A percentile compares a stretch with the other conserved stretches of the same genome.
These are phyloP conservation scores for Calcarius ornatus DNA, from an alignment of 2,113 vertebrate genomes.

Conservation along the genomic window DNA sequence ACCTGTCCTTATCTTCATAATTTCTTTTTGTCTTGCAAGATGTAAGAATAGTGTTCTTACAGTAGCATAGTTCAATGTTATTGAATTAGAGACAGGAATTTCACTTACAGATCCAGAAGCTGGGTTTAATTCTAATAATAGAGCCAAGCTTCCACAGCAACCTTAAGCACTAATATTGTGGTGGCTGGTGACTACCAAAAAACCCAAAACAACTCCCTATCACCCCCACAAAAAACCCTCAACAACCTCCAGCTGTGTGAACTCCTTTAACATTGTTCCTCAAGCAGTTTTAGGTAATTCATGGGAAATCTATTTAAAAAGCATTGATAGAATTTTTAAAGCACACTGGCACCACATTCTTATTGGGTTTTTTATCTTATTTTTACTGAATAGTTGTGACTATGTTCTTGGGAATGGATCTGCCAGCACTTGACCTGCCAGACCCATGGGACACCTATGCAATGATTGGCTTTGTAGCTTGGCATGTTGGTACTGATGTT, in stretches of 20 bases:
- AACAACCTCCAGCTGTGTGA: neutral
- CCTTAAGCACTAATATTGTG: neutral
- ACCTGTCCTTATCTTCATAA: neutral
- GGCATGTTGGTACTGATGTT: constrained; percentile 78
- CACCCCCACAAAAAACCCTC: neutral
- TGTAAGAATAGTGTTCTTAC: neutral
- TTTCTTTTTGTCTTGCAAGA: neutral
- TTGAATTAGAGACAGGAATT: neutral
- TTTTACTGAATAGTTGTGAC: constrained; percentile 53
- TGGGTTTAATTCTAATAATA: neutral
- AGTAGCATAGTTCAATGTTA: neutral
- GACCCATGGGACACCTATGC: constrained; percentile 75
- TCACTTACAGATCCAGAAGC: neutral
- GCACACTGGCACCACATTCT: neutral
- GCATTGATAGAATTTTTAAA: neutral
- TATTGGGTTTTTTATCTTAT: neutral
- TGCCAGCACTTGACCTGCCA: constrained; percentile 80
- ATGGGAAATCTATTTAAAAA: neutral
- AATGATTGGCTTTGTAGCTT: constrained; percentile 81
- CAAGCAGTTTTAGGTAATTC: neutral
- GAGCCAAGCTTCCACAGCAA: neutral
- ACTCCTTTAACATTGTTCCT: neutral
- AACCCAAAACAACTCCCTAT: neutral
- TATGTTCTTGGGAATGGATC: constrained; percentile 83
- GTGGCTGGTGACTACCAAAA: neutral